Evolutionary conservation across 2,113 vertebrate species (phyloP), one percentile per base, ranked within the genome.

Genomic region (Cephalopholis sonnerati): DNA sequence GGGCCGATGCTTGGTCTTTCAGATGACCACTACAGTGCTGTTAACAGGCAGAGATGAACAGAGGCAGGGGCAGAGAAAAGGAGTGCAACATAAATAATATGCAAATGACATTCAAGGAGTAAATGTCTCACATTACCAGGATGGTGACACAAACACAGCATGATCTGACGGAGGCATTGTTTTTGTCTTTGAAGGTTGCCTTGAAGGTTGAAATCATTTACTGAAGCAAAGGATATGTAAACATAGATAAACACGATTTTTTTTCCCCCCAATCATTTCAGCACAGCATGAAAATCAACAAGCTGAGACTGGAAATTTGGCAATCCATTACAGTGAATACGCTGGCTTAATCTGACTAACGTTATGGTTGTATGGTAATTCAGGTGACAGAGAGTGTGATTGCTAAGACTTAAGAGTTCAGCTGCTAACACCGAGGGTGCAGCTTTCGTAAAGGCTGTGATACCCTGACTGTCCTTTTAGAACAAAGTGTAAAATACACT

Each of bases 91-190:
- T 57, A 72, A 71, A 77, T 73, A 41, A 61, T 57, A 85, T 79
- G 55, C 57, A 83, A 65, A 89, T 55, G 27, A 22, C 32, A 73
- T 69, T 65, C 27, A 72, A 79, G 79, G 63, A 68, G 63, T 48
- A 61, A 80, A 83, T 64, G 51, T 48, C 67, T 70, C 25, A 59
- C 48, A 22, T 82, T 72, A n/a, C 57, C 4, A 32, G 79, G 29
- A 69, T 73, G 61, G 70, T 84, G 74, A 87, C 66, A 59, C 63
- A 54, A 63, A 72, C 44, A 51, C 68, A 72, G 68, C 51, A 22
- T 29, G 63, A 83, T 65, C 22, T 51, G 72, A 74, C 24, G 11
- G 12, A 51, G 25, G 50, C 5, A 8, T 25, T 67, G 48, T 79
- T 84, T 74, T 63, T 25, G 4, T n/a, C 57, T 82, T 70, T 2